Conservation (phyloP, 2,888 invertebrate species). For the Acrocyrtus sp. region DNA sequence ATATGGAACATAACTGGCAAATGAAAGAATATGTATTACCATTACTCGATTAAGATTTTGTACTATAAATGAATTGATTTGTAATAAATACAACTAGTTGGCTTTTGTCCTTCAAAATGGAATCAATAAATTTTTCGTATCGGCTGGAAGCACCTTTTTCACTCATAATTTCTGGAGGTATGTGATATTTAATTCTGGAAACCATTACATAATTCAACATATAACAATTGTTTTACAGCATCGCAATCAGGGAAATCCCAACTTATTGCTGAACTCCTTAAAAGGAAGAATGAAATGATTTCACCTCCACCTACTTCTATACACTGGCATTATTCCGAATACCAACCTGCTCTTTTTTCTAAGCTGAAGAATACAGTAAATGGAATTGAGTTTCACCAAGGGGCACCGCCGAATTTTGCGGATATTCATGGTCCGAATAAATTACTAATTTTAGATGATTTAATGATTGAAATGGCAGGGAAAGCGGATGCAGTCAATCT, state of each 20-base stretch:
- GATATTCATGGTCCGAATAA: neutral
- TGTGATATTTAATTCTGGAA: too few relatives aligned
- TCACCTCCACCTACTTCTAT: conserved; percentile 8
- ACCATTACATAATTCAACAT: too few relatives aligned
- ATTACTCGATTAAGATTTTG: too few relatives aligned
- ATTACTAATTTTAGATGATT: conserved; percentile 39
- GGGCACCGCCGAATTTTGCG: conserved; percentile 11
- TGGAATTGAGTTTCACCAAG: conserved; percentile 35
- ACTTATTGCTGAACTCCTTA: conserved; percentile 5
- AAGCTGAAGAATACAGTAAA: conserved; percentile 14
- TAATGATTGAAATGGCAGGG: conserved; percentile 22
- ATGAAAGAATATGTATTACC: conserved; percentile 10
- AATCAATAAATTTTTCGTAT: conserved; percentile 16
- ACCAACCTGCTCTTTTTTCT: conserved; percentile 25
- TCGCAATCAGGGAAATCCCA: conserved; percentile 22
- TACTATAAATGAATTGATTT: too few relatives aligned
- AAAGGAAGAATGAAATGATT: conserved; percentile 32
- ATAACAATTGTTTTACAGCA: too few relatives aligned
- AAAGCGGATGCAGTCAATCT: conserved; percentile 18
- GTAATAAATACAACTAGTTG: too few relatives aligned
- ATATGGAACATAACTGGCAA: too few relatives aligned
- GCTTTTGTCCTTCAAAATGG: too few relatives aligned
- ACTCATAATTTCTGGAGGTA: conserved; percentile 3
- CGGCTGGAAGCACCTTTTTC: conserved; percentile 5
- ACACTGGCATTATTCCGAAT: conserved; percentile 34